Evolutionary conservation across 2,797 vertebrate genomes (phyloP).

Genomic region (Manis pentadactyla): DNA sequence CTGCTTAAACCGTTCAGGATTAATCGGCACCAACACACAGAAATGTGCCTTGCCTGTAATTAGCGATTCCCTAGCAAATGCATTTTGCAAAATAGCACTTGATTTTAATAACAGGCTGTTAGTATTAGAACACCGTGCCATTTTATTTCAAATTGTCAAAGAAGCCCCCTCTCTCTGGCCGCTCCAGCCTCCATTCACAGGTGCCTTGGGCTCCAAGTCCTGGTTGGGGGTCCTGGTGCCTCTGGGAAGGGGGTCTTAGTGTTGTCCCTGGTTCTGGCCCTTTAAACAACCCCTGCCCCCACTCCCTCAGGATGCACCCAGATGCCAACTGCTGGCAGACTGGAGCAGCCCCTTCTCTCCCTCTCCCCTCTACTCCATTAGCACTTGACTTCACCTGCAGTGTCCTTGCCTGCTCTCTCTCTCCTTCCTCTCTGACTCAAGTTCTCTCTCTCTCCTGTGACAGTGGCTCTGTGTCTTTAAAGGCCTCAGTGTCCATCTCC

Average conservation of each 20-base stretch:
- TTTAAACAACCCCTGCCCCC: background rate
- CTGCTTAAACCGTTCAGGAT: constrained; percentile 81
- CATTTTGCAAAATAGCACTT: constrained; percentile 83
- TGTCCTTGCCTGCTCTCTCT: background rate
- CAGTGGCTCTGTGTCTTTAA: background rate
- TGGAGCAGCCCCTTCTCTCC: too few relatives aligned
- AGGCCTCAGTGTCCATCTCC: background rate
- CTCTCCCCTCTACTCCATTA: too few relatives aligned
- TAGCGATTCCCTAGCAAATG: constrained; percentile 81
- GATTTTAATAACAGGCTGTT: constrained; percentile 84
- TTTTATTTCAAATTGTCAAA: constrained; percentile 74
- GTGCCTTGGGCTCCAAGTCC: background rate
- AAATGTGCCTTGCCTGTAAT: constrained; percentile 77
- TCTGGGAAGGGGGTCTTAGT: background rate
- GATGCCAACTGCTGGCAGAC: background rate
- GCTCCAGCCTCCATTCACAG: background rate
- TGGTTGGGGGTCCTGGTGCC: accelerated
- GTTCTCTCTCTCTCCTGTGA: background rate
- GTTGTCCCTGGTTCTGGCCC: background rate
- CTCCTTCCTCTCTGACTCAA: background rate
- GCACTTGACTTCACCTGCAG: accelerated
- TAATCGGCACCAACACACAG: constrained; percentile 80
- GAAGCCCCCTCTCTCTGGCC: constrained; percentile 55
- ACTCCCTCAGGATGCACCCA: background rate
- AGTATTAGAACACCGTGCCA: constrained; percentile 73